Conservation (phyloP, 2,888 invertebrate genomes). For the Drosophila melanocephala region DNA sequence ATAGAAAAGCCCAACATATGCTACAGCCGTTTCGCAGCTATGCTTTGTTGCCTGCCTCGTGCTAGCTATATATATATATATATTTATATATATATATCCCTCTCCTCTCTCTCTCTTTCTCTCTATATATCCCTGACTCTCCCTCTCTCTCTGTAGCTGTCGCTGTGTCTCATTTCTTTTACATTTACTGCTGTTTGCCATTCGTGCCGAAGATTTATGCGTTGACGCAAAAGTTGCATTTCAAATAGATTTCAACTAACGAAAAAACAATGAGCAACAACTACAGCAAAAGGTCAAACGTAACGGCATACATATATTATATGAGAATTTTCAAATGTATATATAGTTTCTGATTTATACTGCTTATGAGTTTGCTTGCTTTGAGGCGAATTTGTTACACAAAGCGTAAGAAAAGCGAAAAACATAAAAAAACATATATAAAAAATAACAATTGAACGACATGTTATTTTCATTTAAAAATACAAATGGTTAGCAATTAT, state of each 20-base stretch:
- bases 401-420: neutral
- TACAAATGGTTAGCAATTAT: neutral
- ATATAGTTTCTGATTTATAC: neutral
- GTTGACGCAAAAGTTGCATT: slow-evolving; percentile 74
- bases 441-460: neutral
- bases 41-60: slow-evolving; percentile 71
- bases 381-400: neutral
- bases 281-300: slow-evolving; percentile 27
- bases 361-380: neutral
- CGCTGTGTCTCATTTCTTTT: slow-evolving; percentile 8
- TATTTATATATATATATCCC: neutral
- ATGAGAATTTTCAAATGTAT: neutral
- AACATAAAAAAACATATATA: neutral
- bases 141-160: neutral
- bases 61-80: neutral
- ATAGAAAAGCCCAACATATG: slow-evolving; percentile 74
- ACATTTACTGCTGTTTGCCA: slow-evolving; percentile 56
- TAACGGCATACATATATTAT: slow-evolving; percentile 2
- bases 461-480: neutral
- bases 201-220: slow-evolving; percentile 72
- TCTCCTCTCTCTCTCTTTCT: neutral
- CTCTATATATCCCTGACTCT: neutral
- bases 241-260: slow-evolving; percentile 60
- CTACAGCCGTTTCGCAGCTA: slow-evolving; percentile 71
- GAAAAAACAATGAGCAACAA: slow-evolving; percentile 45